phyloP scores from a whole-genome alignment of 2,888 invertebrate species.

The Alloplasta piceator region DNA sequence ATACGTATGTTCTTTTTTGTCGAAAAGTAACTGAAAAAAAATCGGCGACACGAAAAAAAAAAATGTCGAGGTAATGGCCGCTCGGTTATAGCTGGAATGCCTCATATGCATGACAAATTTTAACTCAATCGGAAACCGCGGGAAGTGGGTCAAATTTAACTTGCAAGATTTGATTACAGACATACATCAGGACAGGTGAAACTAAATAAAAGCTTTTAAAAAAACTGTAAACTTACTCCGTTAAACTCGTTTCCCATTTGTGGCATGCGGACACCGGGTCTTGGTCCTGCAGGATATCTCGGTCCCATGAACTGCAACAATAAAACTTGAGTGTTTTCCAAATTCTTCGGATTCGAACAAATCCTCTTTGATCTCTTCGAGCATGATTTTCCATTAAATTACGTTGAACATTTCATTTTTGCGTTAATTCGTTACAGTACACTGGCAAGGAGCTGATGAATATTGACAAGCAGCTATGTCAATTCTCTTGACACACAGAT shows the following conservation, averaged over 20 bases:
- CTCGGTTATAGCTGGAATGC: too few species aligned
- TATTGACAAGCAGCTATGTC: neutral
- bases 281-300: conserved; percentile 96
- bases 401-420: neutral
- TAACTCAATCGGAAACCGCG: too few species aligned
- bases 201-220: too few species aligned
- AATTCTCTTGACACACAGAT: neutral
- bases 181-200: too few species aligned
- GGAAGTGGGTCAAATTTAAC: too few species aligned
- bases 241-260: conserved; percentile 98
- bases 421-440: neutral
- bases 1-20: too few species aligned
- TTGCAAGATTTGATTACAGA: too few species aligned
- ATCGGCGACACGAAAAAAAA: too few species aligned
- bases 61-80: too few species aligned
- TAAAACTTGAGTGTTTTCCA: conserved; percentile 47
- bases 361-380: neutral
- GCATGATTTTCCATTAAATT: too few species aligned
- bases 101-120: too few species aligned
- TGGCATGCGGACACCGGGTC: conserved; percentile 97
- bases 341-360: conserved; percentile 15
- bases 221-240: conserved; percentile 84
- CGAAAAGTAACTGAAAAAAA: too few species aligned
- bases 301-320: conserved; percentile 97
- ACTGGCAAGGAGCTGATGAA: neutral